Evolutionary conservation across 2,888 invertebrate genomes (phyloP).

Genomic region (Eupsilia transversa): DNA sequence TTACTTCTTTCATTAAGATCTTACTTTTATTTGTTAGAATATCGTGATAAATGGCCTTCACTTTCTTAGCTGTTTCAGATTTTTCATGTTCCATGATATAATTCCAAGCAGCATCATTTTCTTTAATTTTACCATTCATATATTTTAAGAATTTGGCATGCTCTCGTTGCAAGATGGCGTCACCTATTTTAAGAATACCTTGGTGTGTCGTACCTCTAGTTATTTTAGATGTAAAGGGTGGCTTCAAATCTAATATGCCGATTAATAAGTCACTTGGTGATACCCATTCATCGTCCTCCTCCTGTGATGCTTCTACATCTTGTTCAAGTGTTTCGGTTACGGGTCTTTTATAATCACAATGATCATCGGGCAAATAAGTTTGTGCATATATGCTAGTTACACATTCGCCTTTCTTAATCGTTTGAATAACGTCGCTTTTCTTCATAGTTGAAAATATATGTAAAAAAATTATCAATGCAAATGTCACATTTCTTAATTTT

Average conservation of each 20-base stretch:
- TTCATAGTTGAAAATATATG: conserved; percentile 68
- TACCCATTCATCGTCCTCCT: conserved; percentile 74
- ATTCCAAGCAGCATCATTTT: conserved; percentile 83
- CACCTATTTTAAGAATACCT: conserved; percentile 84
- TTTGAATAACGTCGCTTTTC: conserved; percentile 70
- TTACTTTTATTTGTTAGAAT: conserved; percentile 80
- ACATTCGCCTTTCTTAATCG: conserved; percentile 71
- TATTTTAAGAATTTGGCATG: conserved; percentile 72
- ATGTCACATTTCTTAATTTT: conserved; percentile 45
- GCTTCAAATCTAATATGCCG: conserved; percentile 79
- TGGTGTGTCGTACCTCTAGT: conserved; percentile 84
- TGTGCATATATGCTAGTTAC: conserved; percentile 83
- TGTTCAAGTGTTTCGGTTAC: conserved; percentile 26
- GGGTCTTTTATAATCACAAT: conserved; percentile 67
- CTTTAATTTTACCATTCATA: conserved; percentile 73
- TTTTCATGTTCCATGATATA: conserved; percentile 79
- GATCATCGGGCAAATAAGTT: conserved; percentile 78
- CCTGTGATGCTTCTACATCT: background rate
- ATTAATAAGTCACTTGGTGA: conserved; percentile 87
- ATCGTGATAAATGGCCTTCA: conserved; percentile 74
- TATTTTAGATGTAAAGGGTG: conserved; percentile 87
- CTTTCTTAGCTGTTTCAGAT: conserved; percentile 73
- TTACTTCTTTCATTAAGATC: conserved; percentile 79
- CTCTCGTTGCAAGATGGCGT: conserved; percentile 77
- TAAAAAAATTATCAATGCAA: conserved; percentile 27